Conservation (phyloP, 2,888 invertebrate genomes). For the Thymelicus acteon region DNA sequence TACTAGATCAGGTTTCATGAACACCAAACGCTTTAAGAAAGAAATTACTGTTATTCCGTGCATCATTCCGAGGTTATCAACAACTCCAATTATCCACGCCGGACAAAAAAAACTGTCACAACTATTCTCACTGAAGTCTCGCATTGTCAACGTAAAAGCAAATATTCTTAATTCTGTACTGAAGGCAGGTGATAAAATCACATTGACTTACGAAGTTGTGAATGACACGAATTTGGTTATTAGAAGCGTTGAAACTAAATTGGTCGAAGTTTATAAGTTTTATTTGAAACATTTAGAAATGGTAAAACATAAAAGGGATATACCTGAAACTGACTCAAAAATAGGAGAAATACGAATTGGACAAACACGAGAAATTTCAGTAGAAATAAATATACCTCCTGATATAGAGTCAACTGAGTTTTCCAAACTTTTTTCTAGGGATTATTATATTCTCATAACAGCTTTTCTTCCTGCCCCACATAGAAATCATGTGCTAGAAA, state of each 20-base stretch:
- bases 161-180: conserved; percentile 43
- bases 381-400: conserved; percentile 40
- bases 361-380: conserved; percentile 30
- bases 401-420: conserved; percentile 39
- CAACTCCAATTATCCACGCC: conserved; percentile 42
- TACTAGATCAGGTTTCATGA: conserved; percentile 44
- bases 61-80: conserved; percentile 42
- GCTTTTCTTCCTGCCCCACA: conserved; percentile 44
- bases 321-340: conserved; percentile 42
- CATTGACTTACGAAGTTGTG: conserved; percentile 43
- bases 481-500: conserved; percentile 36
- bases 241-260: conserved; percentile 40
- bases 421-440: conserved; percentile 41
- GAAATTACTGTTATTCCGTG: conserved; percentile 46
- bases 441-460: conserved; percentile 42
- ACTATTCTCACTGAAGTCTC: conserved; percentile 42
- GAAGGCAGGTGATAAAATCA: conserved; percentile 40
- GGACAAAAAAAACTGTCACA: conserved; percentile 44
- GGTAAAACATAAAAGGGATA: conserved; percentile 25
- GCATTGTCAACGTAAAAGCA: conserved; percentile 45
- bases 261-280: conserved; percentile 44
- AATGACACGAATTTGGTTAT: conserved; percentile 44
- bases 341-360: conserved; percentile 39
- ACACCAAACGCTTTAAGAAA: conserved; percentile 45
- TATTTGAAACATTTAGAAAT: conserved; percentile 4